Evolutionary conservation across 2,113 vertebrate genomes (phyloP).

Genomic region (Patagioenas fasciata): DNA sequence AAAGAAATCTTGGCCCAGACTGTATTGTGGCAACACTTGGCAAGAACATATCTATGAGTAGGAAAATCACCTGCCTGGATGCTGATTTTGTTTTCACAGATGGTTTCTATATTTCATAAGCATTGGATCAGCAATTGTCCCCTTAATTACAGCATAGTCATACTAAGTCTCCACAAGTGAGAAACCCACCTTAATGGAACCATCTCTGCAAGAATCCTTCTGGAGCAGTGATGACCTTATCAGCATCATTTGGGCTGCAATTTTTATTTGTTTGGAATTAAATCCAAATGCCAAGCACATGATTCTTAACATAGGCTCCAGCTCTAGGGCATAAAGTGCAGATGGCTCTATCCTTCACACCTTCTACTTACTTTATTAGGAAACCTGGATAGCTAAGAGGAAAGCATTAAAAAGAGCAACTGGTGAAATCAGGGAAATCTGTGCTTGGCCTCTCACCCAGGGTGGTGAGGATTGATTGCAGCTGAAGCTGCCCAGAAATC

Average conservation of each 20-base stretch:
- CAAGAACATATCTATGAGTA: neutral
- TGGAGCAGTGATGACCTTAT: neutral
- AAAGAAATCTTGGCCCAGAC: neutral
- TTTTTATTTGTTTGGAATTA: neutral
- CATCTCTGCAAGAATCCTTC: neutral
- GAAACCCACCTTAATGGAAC: neutral
- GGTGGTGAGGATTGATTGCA: neutral
- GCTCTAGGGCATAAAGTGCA: neutral
- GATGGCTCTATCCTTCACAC: neutral
- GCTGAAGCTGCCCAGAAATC: fast-evolving
- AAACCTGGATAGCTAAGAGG: neutral
- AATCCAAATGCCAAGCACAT: neutral
- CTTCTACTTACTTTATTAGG: neutral
- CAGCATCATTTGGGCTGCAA: neutral
- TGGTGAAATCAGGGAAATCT: neutral
- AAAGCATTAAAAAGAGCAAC: neutral
- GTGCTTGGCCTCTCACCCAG: neutral
- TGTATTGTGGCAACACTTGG: neutral
- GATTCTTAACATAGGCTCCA: neutral
- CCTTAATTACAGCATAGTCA: neutral
- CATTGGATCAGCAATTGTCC: neutral
- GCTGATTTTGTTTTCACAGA: neutral
- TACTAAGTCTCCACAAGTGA: neutral
- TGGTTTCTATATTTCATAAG: neutral
- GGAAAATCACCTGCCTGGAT: neutral